phyloP scores from a whole-genome alignment of 2,113 vertebrate species.

The Monopterus albus region DNA sequence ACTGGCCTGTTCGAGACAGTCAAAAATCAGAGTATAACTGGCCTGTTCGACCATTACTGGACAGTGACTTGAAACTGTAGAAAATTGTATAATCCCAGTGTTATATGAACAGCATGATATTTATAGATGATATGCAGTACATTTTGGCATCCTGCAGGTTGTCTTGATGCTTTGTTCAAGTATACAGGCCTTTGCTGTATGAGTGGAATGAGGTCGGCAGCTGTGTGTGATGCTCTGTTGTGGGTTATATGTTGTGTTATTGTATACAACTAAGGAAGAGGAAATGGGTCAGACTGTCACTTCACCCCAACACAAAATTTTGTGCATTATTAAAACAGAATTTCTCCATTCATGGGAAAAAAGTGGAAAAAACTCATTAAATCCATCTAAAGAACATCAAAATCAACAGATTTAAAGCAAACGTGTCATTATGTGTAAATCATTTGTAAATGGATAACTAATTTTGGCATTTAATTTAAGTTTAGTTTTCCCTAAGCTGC shows the following conservation, averaged over 20 bases:
- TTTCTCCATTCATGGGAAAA: conserved; percentile 34
- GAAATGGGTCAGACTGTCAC: conserved; percentile 36
- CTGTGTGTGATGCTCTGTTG: conserved; percentile 45
- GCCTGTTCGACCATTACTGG: conserved; percentile 42
- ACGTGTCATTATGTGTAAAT: conserved; percentile 48
- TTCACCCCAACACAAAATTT: conserved; percentile 29
- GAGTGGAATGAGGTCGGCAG: conserved; percentile 50
- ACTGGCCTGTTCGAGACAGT: conserved; percentile 44
- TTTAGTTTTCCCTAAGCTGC: conserved; percentile 42
- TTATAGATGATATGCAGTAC: conserved; percentile 70
- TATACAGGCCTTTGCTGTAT: conserved; percentile 49
- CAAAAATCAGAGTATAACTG: conserved; percentile 43
- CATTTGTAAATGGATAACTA: conserved; percentile 44
- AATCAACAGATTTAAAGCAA: conserved; percentile 28
- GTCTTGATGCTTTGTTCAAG: conserved; percentile 68
- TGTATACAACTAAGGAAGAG: conserved; percentile 45
- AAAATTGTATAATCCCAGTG: conserved; percentile 66
- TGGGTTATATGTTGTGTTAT: conserved; percentile 57
- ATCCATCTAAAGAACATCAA: conserved; percentile 28
- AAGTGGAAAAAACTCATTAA: conserved; percentile 21
- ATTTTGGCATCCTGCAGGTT: conserved; percentile 68
- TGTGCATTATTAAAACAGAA: conserved; percentile 47
- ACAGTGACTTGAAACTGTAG: conserved; percentile 60
- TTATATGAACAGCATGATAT: conserved; percentile 75
- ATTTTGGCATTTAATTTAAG: conserved; percentile 48